Conservation (phyloP, 2,113 vertebrate genomes). For the Urocynchramus pylzowi region DNA sequence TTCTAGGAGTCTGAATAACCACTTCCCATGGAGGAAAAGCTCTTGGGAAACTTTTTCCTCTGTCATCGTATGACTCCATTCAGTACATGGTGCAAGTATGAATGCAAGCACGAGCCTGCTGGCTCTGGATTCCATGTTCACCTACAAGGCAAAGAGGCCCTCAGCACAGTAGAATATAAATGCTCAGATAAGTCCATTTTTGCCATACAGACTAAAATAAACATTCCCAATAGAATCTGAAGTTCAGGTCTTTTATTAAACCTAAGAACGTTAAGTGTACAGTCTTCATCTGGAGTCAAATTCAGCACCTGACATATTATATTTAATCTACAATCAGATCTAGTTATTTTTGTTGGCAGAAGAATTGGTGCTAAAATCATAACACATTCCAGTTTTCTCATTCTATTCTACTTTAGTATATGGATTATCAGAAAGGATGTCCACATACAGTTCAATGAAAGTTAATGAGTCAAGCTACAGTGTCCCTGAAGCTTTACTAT, state of each 20-base stretch:
- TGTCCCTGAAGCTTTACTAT: not conserved
- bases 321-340: not conserved
- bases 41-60: not conserved
- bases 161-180: not conserved
- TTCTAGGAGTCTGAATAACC: not conserved
- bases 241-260: not conserved
- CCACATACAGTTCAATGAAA: conserved; percentile 57
- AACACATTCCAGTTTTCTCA: conserved; percentile 18
- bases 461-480: conserved; percentile 29
- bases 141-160: not conserved
- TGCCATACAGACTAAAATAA: not conserved
- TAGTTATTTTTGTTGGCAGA: conserved; percentile 35
- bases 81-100: not conserved
- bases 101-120: fast-evolving
- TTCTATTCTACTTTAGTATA: conserved; percentile 54
- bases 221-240: not conserved
- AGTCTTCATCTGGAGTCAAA: not conserved
- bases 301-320: not conserved
- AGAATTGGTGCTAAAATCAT: conserved; percentile 7
- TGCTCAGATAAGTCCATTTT: not conserved
- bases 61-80: not conserved
- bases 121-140: not conserved
- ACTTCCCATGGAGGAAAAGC: not conserved
- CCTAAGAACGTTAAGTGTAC: not conserved
- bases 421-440: conserved; percentile 61